A percentile compares a stretch with the other conserved stretches of the same genome.
phyloP scores from a whole-genome alignment of 1,140 invertebrate genomes.

The Ostrea edulis region DNA sequence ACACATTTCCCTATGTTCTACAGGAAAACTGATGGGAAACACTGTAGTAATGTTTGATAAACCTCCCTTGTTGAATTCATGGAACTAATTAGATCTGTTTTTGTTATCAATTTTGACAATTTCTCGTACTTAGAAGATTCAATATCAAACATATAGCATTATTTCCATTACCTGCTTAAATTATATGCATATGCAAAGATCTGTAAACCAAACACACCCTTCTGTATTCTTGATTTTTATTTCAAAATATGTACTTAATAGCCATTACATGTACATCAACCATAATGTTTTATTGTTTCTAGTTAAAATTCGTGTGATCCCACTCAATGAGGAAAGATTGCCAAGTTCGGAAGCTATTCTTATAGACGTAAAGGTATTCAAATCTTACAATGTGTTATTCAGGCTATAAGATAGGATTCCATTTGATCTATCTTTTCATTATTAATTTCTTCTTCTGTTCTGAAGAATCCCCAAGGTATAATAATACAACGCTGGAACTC shows the following conservation, averaged over 20 bases:
- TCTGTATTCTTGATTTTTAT: too few relatives aligned
- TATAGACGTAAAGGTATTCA: slow-evolving; percentile 64
- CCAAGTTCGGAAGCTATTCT: slow-evolving; percentile 61
- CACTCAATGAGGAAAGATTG: slow-evolving; percentile 61
- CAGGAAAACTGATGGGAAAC: too few relatives aligned
- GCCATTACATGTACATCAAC: too few relatives aligned
- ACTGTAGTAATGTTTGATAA: too few relatives aligned
- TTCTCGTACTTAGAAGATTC: too few relatives aligned
- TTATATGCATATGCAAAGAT: not conserved
- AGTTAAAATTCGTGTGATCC: slow-evolving; percentile 67
- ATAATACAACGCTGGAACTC: slow-evolving; percentile 53
- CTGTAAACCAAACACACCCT: not conserved
- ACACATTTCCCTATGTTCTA: too few relatives aligned
- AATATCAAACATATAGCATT: too few relatives aligned
- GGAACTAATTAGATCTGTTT: too few relatives aligned
- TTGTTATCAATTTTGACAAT: too few relatives aligned
- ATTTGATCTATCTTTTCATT: not conserved
- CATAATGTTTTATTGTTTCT: slow-evolving; percentile 38
- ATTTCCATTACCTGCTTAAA: too few relatives aligned
- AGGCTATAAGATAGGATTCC: not conserved
- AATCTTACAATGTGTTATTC: not conserved
- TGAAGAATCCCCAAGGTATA: slow-evolving; percentile 60
- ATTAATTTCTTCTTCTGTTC: not conserved
- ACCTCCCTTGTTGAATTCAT: too few relatives aligned
- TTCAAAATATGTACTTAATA: too few relatives aligned